Conservation (phyloP, 2,113 vertebrate species). For the Myotis yumanensis region DNA sequence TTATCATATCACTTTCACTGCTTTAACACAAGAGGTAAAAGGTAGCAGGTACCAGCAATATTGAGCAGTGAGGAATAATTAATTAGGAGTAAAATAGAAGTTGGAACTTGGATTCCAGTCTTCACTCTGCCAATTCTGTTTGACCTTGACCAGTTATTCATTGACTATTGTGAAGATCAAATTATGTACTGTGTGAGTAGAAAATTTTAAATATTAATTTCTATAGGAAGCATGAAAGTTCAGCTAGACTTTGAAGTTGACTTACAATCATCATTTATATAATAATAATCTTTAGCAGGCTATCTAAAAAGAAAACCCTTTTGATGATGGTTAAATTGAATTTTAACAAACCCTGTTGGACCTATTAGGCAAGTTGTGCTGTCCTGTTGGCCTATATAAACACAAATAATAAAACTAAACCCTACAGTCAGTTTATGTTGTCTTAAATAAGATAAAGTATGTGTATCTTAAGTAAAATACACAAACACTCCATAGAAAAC, state of each 20-base stretch:
- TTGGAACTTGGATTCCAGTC: background rate
- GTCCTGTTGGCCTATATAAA: background rate
- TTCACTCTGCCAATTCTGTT: background rate
- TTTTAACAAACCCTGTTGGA: background rate
- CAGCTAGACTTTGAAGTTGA: background rate
- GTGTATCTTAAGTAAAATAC: background rate
- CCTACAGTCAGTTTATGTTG: background rate
- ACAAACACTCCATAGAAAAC: background rate
- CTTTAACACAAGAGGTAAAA: background rate
- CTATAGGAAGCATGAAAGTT: background rate
- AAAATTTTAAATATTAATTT: background rate
- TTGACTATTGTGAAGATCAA: background rate
- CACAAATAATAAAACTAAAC: background rate
- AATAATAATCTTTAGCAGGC: background rate
- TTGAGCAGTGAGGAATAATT: background rate
- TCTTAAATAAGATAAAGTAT: background rate
- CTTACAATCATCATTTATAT: background rate
- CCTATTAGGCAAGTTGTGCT: background rate
- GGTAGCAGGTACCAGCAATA: background rate
- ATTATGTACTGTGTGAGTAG: background rate
- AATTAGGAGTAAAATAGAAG: background rate
- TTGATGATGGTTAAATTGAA: background rate
- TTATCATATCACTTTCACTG: background rate
- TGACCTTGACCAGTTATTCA: background rate
- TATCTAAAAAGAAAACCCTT: background rate